These are phyloP conservation scores for Amiota minor DNA, from an alignment of 2,888 invertebrate species.

Conservation along the genomic window DNA sequence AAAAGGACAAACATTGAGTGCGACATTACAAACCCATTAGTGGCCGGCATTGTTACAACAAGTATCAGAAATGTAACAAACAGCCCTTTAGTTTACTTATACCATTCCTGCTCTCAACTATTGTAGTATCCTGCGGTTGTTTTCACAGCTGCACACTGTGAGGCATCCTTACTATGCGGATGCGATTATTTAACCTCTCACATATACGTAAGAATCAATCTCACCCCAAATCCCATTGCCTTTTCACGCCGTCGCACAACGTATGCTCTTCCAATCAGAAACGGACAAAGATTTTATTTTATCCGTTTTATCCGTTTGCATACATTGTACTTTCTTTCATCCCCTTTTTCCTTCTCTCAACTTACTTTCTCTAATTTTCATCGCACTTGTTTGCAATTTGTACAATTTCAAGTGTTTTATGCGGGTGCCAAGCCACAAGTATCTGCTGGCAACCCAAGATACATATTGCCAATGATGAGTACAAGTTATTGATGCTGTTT, in stretches of 20 bases:
- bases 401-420: constrained; percentile 59
- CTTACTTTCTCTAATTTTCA: neutral
- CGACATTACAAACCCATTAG: constrained; percentile 72
- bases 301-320: constrained; percentile 16
- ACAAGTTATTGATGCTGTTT: constrained; percentile 18
- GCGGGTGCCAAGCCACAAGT: constrained; percentile 62
- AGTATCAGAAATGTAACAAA: neutral
- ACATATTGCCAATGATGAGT: neutral
- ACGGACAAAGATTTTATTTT: neutral
- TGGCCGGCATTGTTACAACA: neutral
- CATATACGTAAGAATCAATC: constrained; percentile 55
- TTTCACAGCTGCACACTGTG: constrained; percentile 49
- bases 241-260: constrained; percentile 28
- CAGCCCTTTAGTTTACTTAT: neutral
- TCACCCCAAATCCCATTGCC: constrained; percentile 32
- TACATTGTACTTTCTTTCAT: neutral
- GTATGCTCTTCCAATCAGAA: constrained; percentile 53
- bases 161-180: too few relatives aligned
- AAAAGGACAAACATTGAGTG: constrained; percentile 69
- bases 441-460: constrained; percentile 35
- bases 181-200: too few relatives aligned
- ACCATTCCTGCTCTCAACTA: neutral
- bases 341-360: constrained; percentile 30
- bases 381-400: constrained; percentile 54
- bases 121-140: constrained; percentile 11